Evolutionary conservation across 1,140 invertebrate species (phyloP).

Genomic region (Wasmannia auropunctata): DNA sequence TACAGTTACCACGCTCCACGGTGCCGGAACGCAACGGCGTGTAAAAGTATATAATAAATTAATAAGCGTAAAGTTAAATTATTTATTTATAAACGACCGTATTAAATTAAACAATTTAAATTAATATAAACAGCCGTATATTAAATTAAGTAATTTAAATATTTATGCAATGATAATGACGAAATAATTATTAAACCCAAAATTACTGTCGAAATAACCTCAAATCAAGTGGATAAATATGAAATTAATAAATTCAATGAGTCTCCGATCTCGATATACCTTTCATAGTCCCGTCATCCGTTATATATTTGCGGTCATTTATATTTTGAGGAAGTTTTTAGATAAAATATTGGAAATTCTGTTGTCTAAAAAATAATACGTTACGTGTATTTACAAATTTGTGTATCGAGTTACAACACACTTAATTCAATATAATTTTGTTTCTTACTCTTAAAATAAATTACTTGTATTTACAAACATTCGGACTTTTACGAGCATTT

Average conservation of each 20-base stretch:
- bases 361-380: neutral
- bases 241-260: neutral
- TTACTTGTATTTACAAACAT: neutral
- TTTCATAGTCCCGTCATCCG: too few species aligned
- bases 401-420: neutral
- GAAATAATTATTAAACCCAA: neutral
- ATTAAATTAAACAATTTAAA: neutral
- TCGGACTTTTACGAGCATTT: neutral
- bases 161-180: neutral
- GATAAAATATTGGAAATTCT: neutral
- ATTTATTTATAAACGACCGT: neutral
- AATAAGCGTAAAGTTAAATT: conserved; percentile 24
- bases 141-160: neutral
- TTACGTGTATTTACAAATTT: neutral
- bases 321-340: neutral
- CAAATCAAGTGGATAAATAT: neutral
- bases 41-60: neutral
- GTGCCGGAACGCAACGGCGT: neutral
- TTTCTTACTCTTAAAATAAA: neutral
- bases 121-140: neutral
- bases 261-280: neutral
- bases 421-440: neutral
- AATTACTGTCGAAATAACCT: neutral
- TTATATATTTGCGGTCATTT: neutral
- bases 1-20: neutral